Evolutionary conservation across 2,113 vertebrate species (phyloP).

Genomic region (Osmerus eperlanus): DNA sequence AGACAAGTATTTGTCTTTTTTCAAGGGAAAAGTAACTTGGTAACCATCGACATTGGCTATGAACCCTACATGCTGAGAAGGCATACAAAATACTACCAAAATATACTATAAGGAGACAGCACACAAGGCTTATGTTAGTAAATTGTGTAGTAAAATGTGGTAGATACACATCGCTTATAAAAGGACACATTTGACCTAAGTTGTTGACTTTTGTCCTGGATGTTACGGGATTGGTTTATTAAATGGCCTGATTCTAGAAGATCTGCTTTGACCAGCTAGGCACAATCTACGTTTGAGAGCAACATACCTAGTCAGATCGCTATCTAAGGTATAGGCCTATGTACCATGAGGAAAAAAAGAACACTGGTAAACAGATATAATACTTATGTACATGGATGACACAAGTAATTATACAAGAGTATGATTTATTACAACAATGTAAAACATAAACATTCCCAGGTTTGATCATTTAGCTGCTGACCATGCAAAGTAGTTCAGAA

Average conservation of each 20-base stretch:
- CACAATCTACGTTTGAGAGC: background rate
- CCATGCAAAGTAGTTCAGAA: background rate
- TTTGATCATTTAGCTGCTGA: constrained; percentile 5
- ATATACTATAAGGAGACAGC: too few species aligned
- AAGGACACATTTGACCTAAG: background rate
- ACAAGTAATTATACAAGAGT: background rate
- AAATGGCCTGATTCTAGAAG: background rate
- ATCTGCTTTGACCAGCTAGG: background rate
- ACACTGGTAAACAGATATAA: background rate
- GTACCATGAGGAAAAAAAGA: background rate
- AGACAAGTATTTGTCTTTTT: too few species aligned
- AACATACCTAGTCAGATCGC: background rate
- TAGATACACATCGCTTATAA: background rate
- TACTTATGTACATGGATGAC: background rate
- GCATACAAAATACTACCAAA: too few species aligned
- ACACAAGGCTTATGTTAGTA: too few species aligned
- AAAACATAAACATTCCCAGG: constrained; percentile 10
- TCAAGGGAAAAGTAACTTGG: too few species aligned
- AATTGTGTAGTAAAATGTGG: too few species aligned
- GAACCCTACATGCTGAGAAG: too few species aligned
- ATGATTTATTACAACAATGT: constrained; percentile 32
- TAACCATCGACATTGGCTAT: too few species aligned
- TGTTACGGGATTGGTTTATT: background rate
- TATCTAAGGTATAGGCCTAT: background rate
- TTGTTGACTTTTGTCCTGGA: background rate